Evolutionary conservation across 2,888 invertebrate species (phyloP), one percentile per base, ranked within the genome.

Genomic region (Drosophila atripex): DNA sequence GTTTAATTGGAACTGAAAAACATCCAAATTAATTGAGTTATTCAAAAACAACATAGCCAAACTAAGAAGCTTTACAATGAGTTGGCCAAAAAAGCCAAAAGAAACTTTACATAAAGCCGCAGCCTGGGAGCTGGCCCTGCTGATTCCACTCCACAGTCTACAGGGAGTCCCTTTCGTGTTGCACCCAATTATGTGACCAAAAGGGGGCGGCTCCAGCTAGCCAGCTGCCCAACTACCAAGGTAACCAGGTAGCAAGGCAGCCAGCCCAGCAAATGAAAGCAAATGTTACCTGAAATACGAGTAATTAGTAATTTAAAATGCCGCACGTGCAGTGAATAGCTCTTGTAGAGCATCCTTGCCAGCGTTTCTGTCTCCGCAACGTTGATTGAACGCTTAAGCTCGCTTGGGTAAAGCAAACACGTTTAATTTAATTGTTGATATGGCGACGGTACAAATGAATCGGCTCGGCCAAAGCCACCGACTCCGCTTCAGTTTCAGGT

Each of bases 361-460:
- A 43, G 28, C 14, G 49, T 18, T 32, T 25, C 14, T 21, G 9
- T 11, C 39, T 18, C 25, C 64, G 73, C 52, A 72, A 77, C 75
- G 78, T 76, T 84, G 86, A 86, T 86, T 86, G 86, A 83, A 73
- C 75, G 78, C 68, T 75, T 83, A 74, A 85, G 74, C 76, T 52
- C 23, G 83, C 73, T 84, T 84, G 70, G 76, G 84, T 71, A 84
- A 51, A 61, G 75, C 84, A 84, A 86, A 84, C 84, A 84, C 84
- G 84, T 84, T 83, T 84, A 84, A 84, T 84, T 86, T 86, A 84
- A 84, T 84, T 84, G 84, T 84, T 84, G 86, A 84, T 86, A 83
- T 84, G 83, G 77, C 85, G 72, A 79, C 72, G 82, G 70, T 71
- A 76, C 80, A 80, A 84, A 84, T 77, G 79, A 82, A 75, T 78